Conservation (phyloP, 2,113 vertebrate species). For the Barnardius zonarius region DNA sequence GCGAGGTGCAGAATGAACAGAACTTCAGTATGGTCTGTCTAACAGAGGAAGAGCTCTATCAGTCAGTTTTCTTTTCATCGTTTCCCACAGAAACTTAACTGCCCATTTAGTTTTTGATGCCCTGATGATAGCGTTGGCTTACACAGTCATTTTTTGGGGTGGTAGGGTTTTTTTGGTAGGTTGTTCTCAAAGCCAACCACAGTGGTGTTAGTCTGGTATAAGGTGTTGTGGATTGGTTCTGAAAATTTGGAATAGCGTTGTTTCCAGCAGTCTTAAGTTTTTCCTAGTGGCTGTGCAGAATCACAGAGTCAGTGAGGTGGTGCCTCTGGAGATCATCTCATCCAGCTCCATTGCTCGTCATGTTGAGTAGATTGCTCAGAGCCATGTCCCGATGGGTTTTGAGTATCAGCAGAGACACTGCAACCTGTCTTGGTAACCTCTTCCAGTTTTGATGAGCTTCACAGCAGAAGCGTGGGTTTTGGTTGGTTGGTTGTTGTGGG, state of each 20-base stretch:
- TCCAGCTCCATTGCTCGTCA: background rate
- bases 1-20: background rate
- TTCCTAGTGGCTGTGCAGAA: background rate
- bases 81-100: rapidly evolving
- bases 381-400: rapidly evolving
- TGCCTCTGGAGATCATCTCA: background rate
- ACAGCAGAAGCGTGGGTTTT: background rate
- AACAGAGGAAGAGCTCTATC: background rate
- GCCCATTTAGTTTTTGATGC: background rate
- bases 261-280: background rate
- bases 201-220: background rate
- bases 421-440: background rate
- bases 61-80: background rate
- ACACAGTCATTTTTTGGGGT: background rate
- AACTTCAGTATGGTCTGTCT: background rate
- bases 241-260: background rate
- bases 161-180: background rate
- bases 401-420: background rate
- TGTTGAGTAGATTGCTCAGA: background rate
- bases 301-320: background rate
- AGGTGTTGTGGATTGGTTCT: background rate
- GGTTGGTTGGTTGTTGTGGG: background rate
- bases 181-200: background rate
- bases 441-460: background rate
- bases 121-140: background rate